Evolutionary conservation across 2,888 invertebrate species (phyloP).

Genomic region (Drosophila prostipennis): DNA sequence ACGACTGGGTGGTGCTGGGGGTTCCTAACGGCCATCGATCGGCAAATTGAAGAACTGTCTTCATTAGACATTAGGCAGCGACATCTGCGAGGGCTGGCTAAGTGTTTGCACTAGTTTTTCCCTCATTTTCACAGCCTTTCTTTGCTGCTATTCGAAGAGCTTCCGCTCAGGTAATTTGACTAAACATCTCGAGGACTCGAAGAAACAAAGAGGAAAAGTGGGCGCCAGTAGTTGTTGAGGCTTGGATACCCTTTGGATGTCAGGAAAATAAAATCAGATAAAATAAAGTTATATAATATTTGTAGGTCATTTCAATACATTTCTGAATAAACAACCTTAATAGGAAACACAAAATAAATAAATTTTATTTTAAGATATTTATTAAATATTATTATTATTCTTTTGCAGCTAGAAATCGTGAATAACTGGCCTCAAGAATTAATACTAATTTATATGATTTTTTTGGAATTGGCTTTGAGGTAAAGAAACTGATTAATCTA

Average conservation of each 20-base stretch:
- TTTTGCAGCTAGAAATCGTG: too few species aligned
- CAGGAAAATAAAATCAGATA: too few species aligned
- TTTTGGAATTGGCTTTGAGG: too few species aligned
- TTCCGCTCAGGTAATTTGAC: conserved; percentile 49
- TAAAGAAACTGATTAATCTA: too few species aligned
- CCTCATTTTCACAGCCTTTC: conserved; percentile 18
- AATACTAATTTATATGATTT: too few species aligned
- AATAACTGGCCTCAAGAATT: too few species aligned
- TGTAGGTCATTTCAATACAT: too few species aligned
- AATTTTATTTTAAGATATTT: too few species aligned
- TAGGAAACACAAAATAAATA: too few species aligned
- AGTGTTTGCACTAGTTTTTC: conserved; percentile 32
- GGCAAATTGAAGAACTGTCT: conserved; percentile 76
- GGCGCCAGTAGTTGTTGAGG: background rate
- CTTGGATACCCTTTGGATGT: background rate
- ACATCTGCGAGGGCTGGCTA: conserved; percentile 18
- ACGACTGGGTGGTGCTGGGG: background rate
- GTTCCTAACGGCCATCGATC: conserved; percentile 66
- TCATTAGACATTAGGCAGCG: conserved; percentile 64
- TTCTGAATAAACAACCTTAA: too few species aligned
- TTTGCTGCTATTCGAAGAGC: conserved; percentile 8
- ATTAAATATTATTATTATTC: too few species aligned
- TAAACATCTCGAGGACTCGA: conserved; percentile 37
- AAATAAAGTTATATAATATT: too few species aligned
- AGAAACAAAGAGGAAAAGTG: background rate